These are phyloP conservation scores for Drosophila parthenogenetica DNA, from an alignment of 2,888 invertebrate genomes.

Conservation along the genomic window DNA sequence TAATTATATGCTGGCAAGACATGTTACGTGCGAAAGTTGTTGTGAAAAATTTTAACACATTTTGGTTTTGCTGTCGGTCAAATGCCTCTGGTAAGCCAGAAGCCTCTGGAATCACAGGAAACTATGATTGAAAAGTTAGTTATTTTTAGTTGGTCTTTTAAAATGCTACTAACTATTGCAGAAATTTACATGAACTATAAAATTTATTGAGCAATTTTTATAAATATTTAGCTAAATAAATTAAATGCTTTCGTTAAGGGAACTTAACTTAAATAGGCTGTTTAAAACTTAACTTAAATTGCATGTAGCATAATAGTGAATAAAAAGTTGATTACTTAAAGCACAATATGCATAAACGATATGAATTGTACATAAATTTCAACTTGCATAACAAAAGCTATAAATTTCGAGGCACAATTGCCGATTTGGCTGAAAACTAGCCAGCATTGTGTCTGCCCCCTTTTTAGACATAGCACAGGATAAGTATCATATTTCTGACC, in stretches of 20 bases:
- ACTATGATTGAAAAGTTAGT: not conserved
- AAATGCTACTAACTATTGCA: not conserved
- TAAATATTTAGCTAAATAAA: not conserved
- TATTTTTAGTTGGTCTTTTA: not conserved
- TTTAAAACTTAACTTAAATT: not conserved
- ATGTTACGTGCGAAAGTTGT: constrained; percentile 72
- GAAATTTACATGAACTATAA: not conserved
- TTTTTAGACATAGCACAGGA: constrained; percentile 8
- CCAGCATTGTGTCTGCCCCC: constrained; percentile 2
- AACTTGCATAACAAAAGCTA: constrained; percentile 15
- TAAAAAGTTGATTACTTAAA: constrained; percentile 2
- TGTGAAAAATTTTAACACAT: constrained; percentile 64
- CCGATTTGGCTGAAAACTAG: constrained; percentile 21
- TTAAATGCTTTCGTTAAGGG: not conserved
- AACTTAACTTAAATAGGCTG: too few species aligned
- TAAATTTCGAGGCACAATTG: constrained; percentile 17
- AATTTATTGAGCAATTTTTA: not conserved
- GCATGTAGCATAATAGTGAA: not conserved
- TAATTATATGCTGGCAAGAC: constrained; percentile 74
- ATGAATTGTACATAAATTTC: constrained; percentile 15
- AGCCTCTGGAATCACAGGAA: not conserved
- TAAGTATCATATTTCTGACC: constrained; percentile 21
- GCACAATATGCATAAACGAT: not conserved
- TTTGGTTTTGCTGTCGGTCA: constrained; percentile 14
- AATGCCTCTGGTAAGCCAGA: not conserved